Evolutionary conservation across 2,888 invertebrate genomes (phyloP).

Genomic region (Lasioglossum leucozonium): DNA sequence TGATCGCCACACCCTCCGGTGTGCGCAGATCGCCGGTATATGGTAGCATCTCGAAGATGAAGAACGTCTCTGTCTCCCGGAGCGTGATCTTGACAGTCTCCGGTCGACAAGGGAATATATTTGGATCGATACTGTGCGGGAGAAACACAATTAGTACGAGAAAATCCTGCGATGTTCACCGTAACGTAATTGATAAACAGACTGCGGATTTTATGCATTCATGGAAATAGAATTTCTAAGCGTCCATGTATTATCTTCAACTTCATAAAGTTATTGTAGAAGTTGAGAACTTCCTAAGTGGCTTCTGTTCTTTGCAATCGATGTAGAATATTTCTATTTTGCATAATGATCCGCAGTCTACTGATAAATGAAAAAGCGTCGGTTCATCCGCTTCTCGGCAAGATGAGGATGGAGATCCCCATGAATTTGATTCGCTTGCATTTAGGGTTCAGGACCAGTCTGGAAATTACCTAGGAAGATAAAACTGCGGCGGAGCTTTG

Average conservation of each 20-base stretch:
- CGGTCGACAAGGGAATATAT: conserved; percentile 78
- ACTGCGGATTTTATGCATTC: too few relatives aligned
- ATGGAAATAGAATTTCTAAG: too few relatives aligned
- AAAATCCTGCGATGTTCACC: background rate
- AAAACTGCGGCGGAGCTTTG: conserved; percentile 76
- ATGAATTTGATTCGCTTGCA: background rate
- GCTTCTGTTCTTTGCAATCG: too few relatives aligned
- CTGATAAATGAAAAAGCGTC: too few relatives aligned
- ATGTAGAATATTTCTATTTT: too few relatives aligned
- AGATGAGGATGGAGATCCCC: background rate
- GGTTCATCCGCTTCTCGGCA: too few relatives aligned
- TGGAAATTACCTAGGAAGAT: conserved; percentile 73
- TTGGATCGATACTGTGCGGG: conserved; percentile 48
- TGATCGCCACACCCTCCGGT: conserved; percentile 86
- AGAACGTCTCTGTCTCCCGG: conserved; percentile 88
- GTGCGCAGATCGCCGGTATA: conserved; percentile 87
- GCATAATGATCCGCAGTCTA: too few relatives aligned
- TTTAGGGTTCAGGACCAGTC: background rate
- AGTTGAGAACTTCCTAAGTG: background rate
- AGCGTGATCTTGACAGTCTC: conserved; percentile 88
- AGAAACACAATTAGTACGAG: background rate
- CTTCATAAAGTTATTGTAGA: background rate
- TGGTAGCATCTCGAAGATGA: conserved; percentile 88
- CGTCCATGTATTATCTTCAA: too few relatives aligned
- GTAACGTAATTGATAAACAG: too few relatives aligned